A percentile compares a stretch with the other conserved stretches of the same genome.
Evolutionary conservation across 2,888 invertebrate species (phyloP).

Genomic region (Eucera pruinosa): DNA sequence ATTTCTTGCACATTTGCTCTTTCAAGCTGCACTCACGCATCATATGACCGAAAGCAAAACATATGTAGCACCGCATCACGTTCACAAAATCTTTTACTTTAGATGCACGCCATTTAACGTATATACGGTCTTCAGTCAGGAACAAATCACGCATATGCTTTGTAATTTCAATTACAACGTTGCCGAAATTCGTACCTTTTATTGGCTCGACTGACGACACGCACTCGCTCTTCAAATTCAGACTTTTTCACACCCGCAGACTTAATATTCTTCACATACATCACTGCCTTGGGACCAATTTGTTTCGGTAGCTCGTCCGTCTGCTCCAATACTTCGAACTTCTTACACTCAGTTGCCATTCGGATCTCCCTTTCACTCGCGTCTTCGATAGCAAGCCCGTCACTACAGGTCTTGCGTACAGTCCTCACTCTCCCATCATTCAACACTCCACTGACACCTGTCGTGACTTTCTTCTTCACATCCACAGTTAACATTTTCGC

Average conservation of each 20-base stretch:
- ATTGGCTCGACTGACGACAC: no score
- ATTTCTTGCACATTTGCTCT: neutral
- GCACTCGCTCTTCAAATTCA: conserved; percentile 11
- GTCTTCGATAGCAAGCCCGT: conserved; percentile 6
- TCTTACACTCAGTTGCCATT: neutral
- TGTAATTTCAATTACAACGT: neutral
- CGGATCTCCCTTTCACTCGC: conserved; percentile 1
- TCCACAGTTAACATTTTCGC: conserved; percentile 1
- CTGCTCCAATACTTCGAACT: neutral
- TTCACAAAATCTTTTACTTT: conserved; percentile 6
- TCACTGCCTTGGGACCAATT: neutral
- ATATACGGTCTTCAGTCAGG: conserved; percentile 7
- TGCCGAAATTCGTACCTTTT: conserved; percentile 1
- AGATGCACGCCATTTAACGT: conserved; percentile 5
- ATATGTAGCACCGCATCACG: neutral
- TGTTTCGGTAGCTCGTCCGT: neutral
- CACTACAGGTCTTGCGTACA: neutral
- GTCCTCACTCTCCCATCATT: no score
- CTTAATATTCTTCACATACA: conserved; percentile 15
- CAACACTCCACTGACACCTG: no score
- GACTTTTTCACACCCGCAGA: neutral
- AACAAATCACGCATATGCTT: neutral
- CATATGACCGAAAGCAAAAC: conserved; percentile 25
- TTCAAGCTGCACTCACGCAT: neutral
- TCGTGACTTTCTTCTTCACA: no score